Base-by-base conservation (phyloP, 1,140 invertebrate genomes). In the Micrasema longulum region DNA sequence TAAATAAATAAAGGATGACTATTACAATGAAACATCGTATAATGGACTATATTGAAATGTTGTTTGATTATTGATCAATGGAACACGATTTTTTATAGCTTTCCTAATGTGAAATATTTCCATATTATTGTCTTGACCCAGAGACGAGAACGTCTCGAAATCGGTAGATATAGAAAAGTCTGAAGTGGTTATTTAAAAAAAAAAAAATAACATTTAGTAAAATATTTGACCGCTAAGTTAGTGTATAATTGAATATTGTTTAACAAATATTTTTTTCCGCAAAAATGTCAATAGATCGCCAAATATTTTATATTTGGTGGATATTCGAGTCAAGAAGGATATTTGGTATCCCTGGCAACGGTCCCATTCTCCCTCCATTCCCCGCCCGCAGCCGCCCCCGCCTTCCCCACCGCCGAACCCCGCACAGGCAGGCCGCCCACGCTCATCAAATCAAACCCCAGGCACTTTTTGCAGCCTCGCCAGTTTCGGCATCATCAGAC, bases 371-470 rank as follows among this genome's bases (percentile, higher is more conserved):
- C 7, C 31, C 55, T 18, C 26, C 26, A 6, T 1, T 20, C n/a
- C 23, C 52, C 23, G 6, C 53, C 26, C 41, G 3, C 41, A 16
- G 1, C 1, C 26, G 0, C n/a, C 31, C 16, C 14, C 55, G 7
- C 16, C 36, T 36, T 38, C 0, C 14, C 16, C 16, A 18, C 48
- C 9, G 0, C 20, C 48, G 3, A 9, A 1, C 48, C 20, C n/a
- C n/a, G n/a, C n/a, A n/a, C 1, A 11, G 1, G 18, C 16, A 16
- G 14, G 6, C 20, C 16, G 55, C 55, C 55, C 55, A 60, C 55
- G 55, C 31, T 57, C 53, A 41, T 60, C 55, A 60, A 60, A 60
- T 60, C 55, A 60, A 60, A 41, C 10, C 55, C 55, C 55, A 20
- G 55, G 16, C 20, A 55, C 12, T 55, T 55, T 55, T 55, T 55